Conservation (phyloP, 1,140 invertebrate species). For the Drosophila rhopaloa region DNA sequence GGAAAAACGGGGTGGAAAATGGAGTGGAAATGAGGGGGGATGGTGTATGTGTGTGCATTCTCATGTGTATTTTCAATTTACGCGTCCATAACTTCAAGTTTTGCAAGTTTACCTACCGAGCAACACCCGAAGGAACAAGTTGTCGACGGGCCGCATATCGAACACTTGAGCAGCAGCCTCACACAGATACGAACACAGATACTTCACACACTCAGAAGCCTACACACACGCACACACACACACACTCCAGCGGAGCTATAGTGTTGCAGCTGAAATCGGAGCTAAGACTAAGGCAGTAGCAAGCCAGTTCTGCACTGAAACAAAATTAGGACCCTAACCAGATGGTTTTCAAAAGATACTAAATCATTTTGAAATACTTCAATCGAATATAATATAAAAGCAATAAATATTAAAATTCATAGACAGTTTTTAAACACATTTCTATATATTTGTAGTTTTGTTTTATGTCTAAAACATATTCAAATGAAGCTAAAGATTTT, state of each 20-base stretch:
- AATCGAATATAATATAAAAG: too few species aligned
- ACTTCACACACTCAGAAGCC: not conserved
- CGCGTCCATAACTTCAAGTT: conserved; percentile 82
- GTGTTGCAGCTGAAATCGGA: conserved; percentile 40
- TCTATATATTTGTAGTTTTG: too few species aligned
- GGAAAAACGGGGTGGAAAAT: not conserved
- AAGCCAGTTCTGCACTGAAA: conserved; percentile 7
- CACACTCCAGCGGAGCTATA: conserved; percentile 13
- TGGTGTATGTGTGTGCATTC: conserved; percentile 27
- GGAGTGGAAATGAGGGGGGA: not conserved
- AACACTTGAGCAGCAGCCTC: conserved; percentile 66
- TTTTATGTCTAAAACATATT: too few species aligned
- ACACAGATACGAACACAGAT: not conserved
- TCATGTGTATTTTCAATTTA: conserved; percentile 83
- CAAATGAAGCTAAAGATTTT: not conserved
- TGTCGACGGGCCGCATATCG: conserved; percentile 60
- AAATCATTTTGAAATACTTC: too few species aligned
- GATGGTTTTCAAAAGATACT: too few species aligned
- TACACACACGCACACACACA: not conserved
- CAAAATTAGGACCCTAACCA: too few species aligned
- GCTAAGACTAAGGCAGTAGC: not conserved
- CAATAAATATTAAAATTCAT: too few species aligned
- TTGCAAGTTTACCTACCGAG: conserved; percentile 69
- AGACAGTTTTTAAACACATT: too few species aligned
- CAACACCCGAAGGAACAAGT: conserved; percentile 23